Evolutionary conservation across 2,113 vertebrate species (phyloP).

Genomic region (Thamnophis sirtalis): DNA sequence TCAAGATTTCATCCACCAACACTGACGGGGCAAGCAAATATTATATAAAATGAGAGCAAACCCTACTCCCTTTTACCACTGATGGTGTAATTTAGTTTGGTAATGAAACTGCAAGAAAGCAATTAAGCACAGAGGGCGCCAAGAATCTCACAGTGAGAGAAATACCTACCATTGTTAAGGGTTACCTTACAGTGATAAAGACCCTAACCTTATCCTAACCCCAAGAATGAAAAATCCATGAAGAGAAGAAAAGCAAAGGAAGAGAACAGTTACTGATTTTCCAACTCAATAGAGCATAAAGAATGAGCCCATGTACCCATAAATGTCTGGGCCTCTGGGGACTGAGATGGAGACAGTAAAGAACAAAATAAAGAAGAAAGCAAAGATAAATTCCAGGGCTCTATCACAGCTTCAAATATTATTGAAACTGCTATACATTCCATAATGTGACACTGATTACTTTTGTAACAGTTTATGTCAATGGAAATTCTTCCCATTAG

Average conservation of each 20-base stretch:
- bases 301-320: not conserved
- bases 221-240: not conserved
- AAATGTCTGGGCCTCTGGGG: not conserved
- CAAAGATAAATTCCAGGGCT: not conserved
- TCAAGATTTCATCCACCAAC: not conserved
- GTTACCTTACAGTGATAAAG: not conserved
- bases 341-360: not conserved
- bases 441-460: not conserved
- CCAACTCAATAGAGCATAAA: not conserved
- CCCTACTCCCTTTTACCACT: not conserved
- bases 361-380: not conserved
- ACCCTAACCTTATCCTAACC: not conserved
- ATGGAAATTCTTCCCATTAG: not conserved
- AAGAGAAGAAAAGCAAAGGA: not conserved
- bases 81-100: not conserved
- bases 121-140: not conserved
- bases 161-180: not conserved
- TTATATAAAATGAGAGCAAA: not conserved
- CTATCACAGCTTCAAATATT: not conserved
- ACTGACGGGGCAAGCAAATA: not conserved
- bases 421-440: not conserved
- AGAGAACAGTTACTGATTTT: not conserved
- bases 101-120: not conserved
- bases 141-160: not conserved
- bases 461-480: slow-evolving; percentile 3